These are phyloP conservation scores for Moxostoma hubbsi DNA, from an alignment of 2,797 vertebrate genomes.

Conservation along the genomic window DNA sequence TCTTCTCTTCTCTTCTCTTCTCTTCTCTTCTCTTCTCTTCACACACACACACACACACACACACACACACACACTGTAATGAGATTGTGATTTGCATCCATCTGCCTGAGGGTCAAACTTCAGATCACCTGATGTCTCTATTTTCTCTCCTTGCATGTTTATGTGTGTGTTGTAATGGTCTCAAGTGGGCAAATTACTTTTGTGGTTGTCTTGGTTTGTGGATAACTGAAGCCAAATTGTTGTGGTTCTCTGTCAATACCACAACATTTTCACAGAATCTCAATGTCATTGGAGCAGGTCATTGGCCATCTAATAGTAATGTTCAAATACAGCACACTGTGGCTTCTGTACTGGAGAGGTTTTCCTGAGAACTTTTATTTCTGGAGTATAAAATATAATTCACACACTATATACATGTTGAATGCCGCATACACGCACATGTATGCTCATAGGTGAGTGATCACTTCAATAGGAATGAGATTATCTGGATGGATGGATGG, in stretches of 20 bases:
- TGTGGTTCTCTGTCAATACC: constrained; percentile 19
- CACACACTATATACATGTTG: neutral
- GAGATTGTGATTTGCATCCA: constrained; percentile 50
- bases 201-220: constrained; percentile 9
- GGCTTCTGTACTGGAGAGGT: neutral
- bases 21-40: too few relatives aligned
- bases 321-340: neutral
- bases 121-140: constrained; percentile 12
- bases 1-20: too few relatives aligned
- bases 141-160: neutral
- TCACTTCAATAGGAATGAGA: neutral
- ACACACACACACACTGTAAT: constrained; percentile 24
- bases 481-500: too few relatives aligned
- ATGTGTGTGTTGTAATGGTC: constrained; percentile 3
- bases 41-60: neutral
- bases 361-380: constrained; percentile 6
- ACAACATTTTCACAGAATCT: constrained; percentile 20
- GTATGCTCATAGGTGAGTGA: neutral
- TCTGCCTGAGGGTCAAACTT: constrained; percentile 31
- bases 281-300: constrained; percentile 45
- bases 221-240: neutral
- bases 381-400: neutral
- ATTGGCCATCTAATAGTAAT: neutral
- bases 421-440: neutral
- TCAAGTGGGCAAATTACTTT: constrained; percentile 1